phyloP scores from a whole-genome alignment of 2,888 invertebrate genomes.

The Caenorhabditis wallacei region DNA sequence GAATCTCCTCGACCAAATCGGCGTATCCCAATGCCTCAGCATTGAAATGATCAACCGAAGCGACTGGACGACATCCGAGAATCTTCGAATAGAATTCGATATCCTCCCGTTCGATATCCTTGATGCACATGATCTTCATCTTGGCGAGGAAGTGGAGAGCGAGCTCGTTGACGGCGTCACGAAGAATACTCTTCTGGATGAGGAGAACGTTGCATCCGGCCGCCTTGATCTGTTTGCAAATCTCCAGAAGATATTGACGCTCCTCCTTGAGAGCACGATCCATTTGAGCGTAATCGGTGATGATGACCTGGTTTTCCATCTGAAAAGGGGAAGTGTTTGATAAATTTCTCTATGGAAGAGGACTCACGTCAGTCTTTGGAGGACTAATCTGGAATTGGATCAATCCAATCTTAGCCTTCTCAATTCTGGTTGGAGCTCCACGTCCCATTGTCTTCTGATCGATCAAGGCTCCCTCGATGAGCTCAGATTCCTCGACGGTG shows the following conservation, averaged over 20 bases:
- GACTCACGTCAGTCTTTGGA: slow-evolving; percentile 95
- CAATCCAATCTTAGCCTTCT: slow-evolving; percentile 98
- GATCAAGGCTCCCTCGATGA: slow-evolving; percentile 96
- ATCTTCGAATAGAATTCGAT: slow-evolving; percentile 94
- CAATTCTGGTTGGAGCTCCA: slow-evolving; percentile 94
- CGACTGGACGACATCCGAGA: slow-evolving; percentile 89
- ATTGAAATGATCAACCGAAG: slow-evolving; percentile 97
- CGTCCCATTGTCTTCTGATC: slow-evolving; percentile 91
- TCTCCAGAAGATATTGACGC: slow-evolving; percentile 96
- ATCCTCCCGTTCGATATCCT: slow-evolving; percentile 98
- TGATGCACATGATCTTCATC: slow-evolving; percentile 98
- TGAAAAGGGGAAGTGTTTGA: slow-evolving; percentile 10
- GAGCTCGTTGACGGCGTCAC: slow-evolving; percentile 97
- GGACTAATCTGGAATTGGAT: slow-evolving; percentile 99
- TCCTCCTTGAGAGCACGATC: slow-evolving; percentile 98
- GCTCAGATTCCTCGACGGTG: slow-evolving; percentile 89
- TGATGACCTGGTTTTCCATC: slow-evolving; percentile 89
- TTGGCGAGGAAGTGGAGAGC: slow-evolving; percentile 98
- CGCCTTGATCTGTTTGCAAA: slow-evolving; percentile 98
- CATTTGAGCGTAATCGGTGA: slow-evolving; percentile 99
- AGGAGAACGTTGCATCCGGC: slow-evolving; percentile 97
- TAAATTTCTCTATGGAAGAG: no score
- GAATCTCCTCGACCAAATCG: slow-evolving; percentile 95
- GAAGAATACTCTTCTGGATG: slow-evolving; percentile 90
- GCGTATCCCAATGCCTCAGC: slow-evolving; percentile 94